These are phyloP conservation scores for Pseudopodoces humilis DNA, from an alignment of 2,113 vertebrate species.

Conservation along the genomic window DNA sequence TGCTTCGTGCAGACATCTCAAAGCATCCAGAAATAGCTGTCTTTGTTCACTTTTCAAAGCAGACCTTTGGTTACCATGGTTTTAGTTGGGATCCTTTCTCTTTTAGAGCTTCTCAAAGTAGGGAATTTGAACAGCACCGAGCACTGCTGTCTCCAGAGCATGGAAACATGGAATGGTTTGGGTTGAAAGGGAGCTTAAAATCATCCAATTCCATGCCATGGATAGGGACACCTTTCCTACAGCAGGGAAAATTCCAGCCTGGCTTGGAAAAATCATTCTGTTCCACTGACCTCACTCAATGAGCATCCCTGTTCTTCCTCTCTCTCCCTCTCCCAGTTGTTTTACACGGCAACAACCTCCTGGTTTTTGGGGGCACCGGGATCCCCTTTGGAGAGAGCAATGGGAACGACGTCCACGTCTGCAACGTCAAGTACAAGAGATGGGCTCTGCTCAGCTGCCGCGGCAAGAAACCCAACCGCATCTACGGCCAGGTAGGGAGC, in stretches of 20 bases:
- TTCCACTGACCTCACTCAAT: background rate
- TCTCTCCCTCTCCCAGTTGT: constrained; percentile 77
- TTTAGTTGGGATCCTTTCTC: background rate
- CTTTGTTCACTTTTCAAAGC: background rate
- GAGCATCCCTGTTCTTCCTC: background rate
- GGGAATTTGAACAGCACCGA: background rate
- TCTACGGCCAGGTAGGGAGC: constrained; percentile 90
- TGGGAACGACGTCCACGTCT: constrained; percentile 94
- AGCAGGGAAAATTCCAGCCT: background rate
- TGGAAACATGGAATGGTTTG: background rate
- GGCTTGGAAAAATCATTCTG: fast-evolving
- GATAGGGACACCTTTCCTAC: background rate
- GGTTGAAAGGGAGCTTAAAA: background rate
- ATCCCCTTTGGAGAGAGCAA: constrained; percentile 98
- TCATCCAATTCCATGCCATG: background rate
- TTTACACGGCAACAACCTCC: constrained; percentile 93
- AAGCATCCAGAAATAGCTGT: background rate
- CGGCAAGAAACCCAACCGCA: constrained; percentile 94
- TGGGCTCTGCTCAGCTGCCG: constrained; percentile 95
- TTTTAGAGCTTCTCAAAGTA: background rate
- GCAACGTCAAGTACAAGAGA: constrained; percentile 94
- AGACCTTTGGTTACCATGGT: constrained; percentile 27
- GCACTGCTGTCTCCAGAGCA: background rate
- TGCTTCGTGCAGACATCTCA: background rate
- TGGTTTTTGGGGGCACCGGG: constrained; percentile 96